These are phyloP conservation scores for Elegia similella DNA, from an alignment of 2,888 invertebrate species.

Conservation along the genomic window DNA sequence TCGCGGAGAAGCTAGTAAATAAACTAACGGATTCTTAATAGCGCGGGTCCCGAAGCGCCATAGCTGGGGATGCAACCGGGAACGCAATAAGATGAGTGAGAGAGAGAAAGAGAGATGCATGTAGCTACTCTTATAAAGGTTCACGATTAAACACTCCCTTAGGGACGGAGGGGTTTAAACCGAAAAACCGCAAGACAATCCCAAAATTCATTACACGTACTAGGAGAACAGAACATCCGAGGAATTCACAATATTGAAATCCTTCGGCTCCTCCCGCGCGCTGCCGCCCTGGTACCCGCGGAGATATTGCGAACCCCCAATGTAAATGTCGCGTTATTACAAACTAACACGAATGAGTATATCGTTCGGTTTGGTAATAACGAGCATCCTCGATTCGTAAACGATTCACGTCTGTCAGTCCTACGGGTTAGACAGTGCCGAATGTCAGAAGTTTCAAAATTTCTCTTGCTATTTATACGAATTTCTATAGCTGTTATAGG, in stretches of 20 bases:
- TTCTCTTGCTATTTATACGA: no score
- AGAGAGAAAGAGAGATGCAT: no score
- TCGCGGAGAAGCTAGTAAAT: no score
- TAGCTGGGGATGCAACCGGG: no score
- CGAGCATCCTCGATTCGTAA: conserved; percentile 20
- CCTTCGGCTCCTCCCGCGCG: conserved; percentile 41
- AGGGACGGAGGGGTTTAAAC: conserved; percentile 53
- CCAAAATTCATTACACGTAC: conserved; percentile 78
- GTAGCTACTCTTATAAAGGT: not conserved
- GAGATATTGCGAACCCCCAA: conserved; percentile 53
- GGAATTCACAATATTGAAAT: conserved; percentile 81
- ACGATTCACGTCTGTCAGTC: not conserved
- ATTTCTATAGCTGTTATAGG: no score
- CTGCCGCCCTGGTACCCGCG: conserved; percentile 34
- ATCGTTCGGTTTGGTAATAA: conserved; percentile 56
- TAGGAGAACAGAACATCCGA: conserved; percentile 55
- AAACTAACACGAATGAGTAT: conserved; percentile 64
- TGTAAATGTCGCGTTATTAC: conserved; percentile 49
- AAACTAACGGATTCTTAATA: no score
- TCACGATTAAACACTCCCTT: conserved; percentile 48
- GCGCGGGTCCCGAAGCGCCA: no score
- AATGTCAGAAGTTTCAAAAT: not conserved
- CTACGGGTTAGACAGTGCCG: not conserved
- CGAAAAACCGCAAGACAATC: conserved; percentile 78
- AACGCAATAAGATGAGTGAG: no score